phyloP scores from a whole-genome alignment of 2,797 vertebrate species.

The Alcedo atthis region DNA sequence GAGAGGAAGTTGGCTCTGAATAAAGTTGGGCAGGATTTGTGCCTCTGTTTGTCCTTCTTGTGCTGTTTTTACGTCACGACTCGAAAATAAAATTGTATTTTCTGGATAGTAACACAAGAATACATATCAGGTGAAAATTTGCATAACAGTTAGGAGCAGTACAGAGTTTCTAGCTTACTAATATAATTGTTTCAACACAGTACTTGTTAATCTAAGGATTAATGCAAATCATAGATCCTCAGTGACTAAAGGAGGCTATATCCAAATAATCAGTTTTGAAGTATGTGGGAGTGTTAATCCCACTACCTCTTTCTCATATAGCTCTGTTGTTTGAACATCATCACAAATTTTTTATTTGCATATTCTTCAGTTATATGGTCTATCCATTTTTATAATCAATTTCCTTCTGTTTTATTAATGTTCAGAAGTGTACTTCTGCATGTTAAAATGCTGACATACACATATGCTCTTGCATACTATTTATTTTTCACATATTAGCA shows the following conservation, averaged over 20 bases:
- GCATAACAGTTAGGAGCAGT: neutral
- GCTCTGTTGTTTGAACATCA: neutral
- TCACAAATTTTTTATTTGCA: constrained; percentile 22
- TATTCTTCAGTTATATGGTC: neutral
- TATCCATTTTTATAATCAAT: neutral
- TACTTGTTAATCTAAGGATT: constrained; percentile 33
- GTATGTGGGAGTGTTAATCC: neutral
- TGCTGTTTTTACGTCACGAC: constrained; percentile 6
- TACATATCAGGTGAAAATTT: constrained; percentile 20
- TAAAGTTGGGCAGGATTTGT: constrained; percentile 11
- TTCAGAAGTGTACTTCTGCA: neutral
- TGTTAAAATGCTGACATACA: neutral
- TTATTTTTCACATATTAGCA: neutral
- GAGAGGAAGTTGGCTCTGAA: constrained; percentile 18
- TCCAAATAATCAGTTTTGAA: constrained; percentile 44
- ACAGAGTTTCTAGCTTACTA: constrained; percentile 2
- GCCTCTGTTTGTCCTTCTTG: constrained; percentile 25
- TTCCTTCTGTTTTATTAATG: neutral
- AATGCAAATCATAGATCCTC: constrained; percentile 53
- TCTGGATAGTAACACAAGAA: constrained; percentile 26
- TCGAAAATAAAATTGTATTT: neutral
- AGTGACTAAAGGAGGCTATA: neutral
- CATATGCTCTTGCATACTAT: neutral
- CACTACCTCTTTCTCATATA: neutral
- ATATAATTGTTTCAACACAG: constrained; percentile 4